These are phyloP conservation scores for Drosophila malerkotliana DNA, from an alignment of 1,140 invertebrate genomes.

Conservation along the genomic window DNA sequence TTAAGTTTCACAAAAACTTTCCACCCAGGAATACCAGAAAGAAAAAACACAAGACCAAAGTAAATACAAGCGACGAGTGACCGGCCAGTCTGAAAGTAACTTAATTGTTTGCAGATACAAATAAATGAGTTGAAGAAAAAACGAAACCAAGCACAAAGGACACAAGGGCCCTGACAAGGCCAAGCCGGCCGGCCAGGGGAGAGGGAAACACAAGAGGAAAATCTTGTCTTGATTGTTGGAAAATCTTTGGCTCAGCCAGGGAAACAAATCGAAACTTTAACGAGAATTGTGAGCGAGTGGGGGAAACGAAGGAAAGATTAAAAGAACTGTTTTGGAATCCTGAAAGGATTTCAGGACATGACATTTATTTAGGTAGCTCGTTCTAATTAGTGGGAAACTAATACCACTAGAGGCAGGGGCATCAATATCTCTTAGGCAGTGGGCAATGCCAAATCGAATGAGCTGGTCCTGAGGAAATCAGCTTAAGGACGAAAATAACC, in stretches of 20 bases:
- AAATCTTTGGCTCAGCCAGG: constrained; percentile 39
- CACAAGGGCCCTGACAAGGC: constrained; percentile 21
- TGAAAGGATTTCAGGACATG: constrained; percentile 45
- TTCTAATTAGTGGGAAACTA: constrained; percentile 23
- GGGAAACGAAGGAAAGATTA: constrained; percentile 23
- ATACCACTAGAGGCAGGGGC: not conserved
- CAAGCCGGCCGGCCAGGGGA: constrained; percentile 30
- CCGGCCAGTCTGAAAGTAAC: constrained; percentile 59
- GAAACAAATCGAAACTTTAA: constrained; percentile 46
- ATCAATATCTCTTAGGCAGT: not conserved
- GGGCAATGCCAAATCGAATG: constrained; percentile 1
- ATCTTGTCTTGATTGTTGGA: constrained; percentile 45
- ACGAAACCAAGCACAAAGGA: constrained; percentile 10
- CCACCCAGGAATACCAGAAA: constrained; percentile 28
- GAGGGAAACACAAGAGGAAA: constrained; percentile 38
- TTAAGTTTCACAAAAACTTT: constrained; percentile 72
- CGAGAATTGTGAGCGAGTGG: constrained; percentile 12
- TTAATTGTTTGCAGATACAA: constrained; percentile 81
- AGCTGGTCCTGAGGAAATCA: not conserved
- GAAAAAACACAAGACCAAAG: constrained; percentile 29
- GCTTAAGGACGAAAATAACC: not conserved
- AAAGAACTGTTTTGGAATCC: constrained; percentile 41
- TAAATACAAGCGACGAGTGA: constrained; percentile 45
- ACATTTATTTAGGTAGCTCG: constrained; percentile 41
- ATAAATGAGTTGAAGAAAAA: constrained; percentile 67